Evolutionary conservation across 2,113 vertebrate species (phyloP).

Genomic region (Donacobius atricapilla): DNA sequence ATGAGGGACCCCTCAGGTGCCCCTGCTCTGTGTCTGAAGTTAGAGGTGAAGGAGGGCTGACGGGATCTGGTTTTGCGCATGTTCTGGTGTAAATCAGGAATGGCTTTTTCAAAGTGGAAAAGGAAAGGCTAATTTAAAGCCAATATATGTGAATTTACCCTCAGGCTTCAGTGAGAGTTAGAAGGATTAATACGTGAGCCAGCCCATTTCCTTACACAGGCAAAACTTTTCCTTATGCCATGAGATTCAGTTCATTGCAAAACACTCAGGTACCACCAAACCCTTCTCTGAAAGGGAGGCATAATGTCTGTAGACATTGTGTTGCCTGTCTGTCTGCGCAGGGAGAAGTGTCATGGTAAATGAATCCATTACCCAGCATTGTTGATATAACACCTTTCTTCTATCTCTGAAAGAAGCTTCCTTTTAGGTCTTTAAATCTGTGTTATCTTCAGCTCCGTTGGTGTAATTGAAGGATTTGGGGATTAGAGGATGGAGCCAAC

Average conservation of each 20-base stretch:
- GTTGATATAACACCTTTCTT: conserved; percentile 40
- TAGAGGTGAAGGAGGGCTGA: neutral
- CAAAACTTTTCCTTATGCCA: neutral
- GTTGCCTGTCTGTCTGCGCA: neutral
- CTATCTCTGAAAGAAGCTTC: neutral
- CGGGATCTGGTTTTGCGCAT: neutral
- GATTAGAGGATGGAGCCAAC: neutral
- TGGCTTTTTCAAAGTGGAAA: neutral
- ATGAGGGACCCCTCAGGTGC: neutral
- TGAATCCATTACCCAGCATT: neutral
- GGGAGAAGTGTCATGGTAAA: neutral
- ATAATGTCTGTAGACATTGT: neutral
- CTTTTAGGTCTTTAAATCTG: conserved; percentile 12
- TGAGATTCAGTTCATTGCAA: neutral
- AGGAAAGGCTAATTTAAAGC: conserved; percentile 21
- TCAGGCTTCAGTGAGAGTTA: neutral
- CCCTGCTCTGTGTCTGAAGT: neutral
- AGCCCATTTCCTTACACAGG: neutral
- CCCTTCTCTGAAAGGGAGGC: neutral
- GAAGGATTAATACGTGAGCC: neutral
- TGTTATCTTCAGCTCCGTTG: neutral
- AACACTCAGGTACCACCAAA: neutral
- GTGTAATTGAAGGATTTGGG: conserved; percentile 23
- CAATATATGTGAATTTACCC: neutral
- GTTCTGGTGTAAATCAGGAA: neutral